Conservation (phyloP, 2,888 invertebrate species). For the Drosophila buzzatii region DNA sequence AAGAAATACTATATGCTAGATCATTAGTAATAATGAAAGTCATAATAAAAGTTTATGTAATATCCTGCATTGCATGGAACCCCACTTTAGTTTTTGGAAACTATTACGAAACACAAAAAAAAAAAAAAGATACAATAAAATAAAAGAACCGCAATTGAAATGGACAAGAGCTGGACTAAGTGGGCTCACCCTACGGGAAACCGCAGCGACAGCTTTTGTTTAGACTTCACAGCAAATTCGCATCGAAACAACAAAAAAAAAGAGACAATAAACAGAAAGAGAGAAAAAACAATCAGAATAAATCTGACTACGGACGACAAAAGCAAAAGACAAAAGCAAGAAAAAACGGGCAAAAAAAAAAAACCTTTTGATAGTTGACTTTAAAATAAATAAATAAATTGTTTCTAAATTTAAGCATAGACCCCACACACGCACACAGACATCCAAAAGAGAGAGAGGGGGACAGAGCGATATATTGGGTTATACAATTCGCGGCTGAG, state of each 20-base stretch:
- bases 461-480: constrained; percentile 1
- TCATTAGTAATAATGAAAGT: background rate
- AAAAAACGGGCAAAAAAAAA: constrained; percentile 8
- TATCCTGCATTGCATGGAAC: background rate
- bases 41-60: background rate
- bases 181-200: constrained; percentile 14
- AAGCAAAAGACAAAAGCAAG: constrained; percentile 34
- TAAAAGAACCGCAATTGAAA: constrained; percentile 12
- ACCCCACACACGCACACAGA: background rate
- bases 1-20: background rate
- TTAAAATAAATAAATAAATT: constrained; percentile 65
- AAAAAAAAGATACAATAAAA: background rate
- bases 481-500: constrained; percentile 62
- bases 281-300: constrained; percentile 30
- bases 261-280: constrained; percentile 21
- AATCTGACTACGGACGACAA: constrained; percentile 35
- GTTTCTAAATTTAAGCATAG: constrained; percentile 39
- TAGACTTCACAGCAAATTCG: constrained; percentile 24
- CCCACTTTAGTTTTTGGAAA: background rate
- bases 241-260: background rate
- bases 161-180: constrained; percentile 1
- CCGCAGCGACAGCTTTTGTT: constrained; percentile 13
- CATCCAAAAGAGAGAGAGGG: background rate
- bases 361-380: constrained; percentile 25
- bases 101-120: background rate